Base-by-base conservation (phyloP, 1,140 invertebrate genomes). In the Tyrophagus putrescentiae region DNA sequence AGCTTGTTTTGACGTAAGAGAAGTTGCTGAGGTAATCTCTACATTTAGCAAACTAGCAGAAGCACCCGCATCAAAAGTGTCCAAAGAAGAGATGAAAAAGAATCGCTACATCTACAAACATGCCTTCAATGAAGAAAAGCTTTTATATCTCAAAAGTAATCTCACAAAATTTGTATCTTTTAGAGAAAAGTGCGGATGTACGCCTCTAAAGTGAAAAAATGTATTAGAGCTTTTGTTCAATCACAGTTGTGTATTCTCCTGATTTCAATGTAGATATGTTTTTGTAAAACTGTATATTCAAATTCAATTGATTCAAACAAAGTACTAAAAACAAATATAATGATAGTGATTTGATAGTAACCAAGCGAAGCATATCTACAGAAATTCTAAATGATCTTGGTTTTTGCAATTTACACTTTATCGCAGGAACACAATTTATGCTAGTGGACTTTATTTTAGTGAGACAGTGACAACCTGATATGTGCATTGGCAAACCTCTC, bases 131-230 rank as follows among this genome's bases (percentile, higher is more conserved):
- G 23, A 59, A 18, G 16, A 48, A n/a, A 57, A 57, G 27, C 21
- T 41, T 7, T 52, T 7, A 57, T 57, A 45, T 57, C 32, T 50
- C 39, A 4, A 57, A 52, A 9, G 9, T 36, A 23, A 57, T 50
- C 39, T 39, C 7, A 21, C 45, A n/a, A 52, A 52, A 52, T 32
- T 54, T 32, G 27, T 54, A 9, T 1, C 32, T 11, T 54, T 54
- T 31, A 31, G 52, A 18, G 1, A 31, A 11, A 27, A 54, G 39
- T 54, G 52, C 39, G 28, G 13, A 3, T 54, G 52, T 33, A 9
- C 9, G 18, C 52, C 52, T n/a, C 2, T 54, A 13, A 27, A 54
- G 39, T 54, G 27, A 54, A n/a, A n/a, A n/a, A n/a, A n/a, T n/a
- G n/a, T n/a, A 21, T 48, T 39, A 39, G 13, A 13, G 13, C 36